Base-by-base conservation (phyloP, 1,140 invertebrate genomes). In the Drosophila pseudoobscura region DNA sequence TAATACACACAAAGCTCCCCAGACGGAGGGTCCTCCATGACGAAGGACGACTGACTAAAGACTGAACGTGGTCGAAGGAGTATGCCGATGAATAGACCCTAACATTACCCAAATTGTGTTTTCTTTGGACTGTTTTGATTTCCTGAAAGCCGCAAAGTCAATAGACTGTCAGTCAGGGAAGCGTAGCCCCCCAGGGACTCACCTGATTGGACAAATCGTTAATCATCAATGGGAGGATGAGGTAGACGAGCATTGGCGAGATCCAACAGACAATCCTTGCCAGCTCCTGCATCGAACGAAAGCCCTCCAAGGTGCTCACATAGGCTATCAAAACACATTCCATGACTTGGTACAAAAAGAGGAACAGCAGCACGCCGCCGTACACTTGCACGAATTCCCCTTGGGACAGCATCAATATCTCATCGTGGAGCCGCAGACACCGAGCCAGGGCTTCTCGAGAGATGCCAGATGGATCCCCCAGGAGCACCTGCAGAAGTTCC, bases 181-280 rank as follows among this genome's bases (percentile, higher is more conserved):
- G 61, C 61, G 61, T 60, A 31, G 47, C 22, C 11, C 24, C 9
- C 7, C 31, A 13, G 5, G 35, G 35, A 71, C 80, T 82, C 46
- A 84, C 79, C 79, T 84, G 69, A n/a, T 64, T 65, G 24, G 26
- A 44, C 13, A 80, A 35, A 39, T 78, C 57, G 51, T 84, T 82
- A 2, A 56, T 46, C 0, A 11, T 51, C 7, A 80, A 15, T 3
- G 80, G 79, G 9, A 83, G 26, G 45, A 39, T 35, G 49, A 75
- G 46, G 20, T 83, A 82, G 17, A 84, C 46, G 22, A 59, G n/a
- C 13, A 70, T 45, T 0, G 83, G 80, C 0, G n/a, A 6, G 2
- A 88, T 35, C 80, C 83, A 85, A 9, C 6, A 9, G 0, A 64
- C 0, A 0, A 73, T 58, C 1, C 9, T 0, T 0, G 46, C 0